Evolutionary conservation across 2,797 vertebrate species (phyloP), one percentile per base, ranked within the genome.

Genomic region (Erpetoichthys calabaricus): DNA sequence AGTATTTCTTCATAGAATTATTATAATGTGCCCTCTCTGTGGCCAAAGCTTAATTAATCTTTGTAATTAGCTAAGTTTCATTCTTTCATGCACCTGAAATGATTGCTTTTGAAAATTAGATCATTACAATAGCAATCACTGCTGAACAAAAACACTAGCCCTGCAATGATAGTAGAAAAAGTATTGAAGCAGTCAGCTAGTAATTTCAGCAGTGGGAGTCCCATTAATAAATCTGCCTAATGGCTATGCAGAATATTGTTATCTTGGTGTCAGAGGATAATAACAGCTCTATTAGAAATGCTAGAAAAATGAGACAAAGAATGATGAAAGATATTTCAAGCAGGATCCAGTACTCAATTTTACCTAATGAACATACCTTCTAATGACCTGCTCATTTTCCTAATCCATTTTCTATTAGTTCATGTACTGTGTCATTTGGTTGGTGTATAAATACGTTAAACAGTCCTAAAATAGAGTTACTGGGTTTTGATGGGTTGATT

Each of bases 171-270:
- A 42, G 41, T 7, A 41, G 10, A 51, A 3, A 42, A 41, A 54
- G 53, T 7, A 4, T 25, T 25, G 8, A 25, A 6, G 50, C 9
- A 25, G 50, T 51, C 8, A 9, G 41, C 5, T 25, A 25, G 41
- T 51, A 41, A 54, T 54, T 54, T 42, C 41, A 42, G 53, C 53
- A 8, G 53, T 42, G 6, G 5, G 25, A 54, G 53, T 42, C 53
- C 53, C 53, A 54, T 54, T 42, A 54, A 54, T 54, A 54, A 54
- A 54, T 42, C 41, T 54, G 53, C 41, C 53, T 54, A 8, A 54
- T 42, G 42, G 53, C 8, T 42, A 43, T 8, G 41, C 53, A 54
- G 41, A 42, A 54, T 43, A 42, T 54, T 54, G 47, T n/a, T 49
- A 54, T 42, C 53, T 54, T 6, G 10, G 10, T 54, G 53, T 54